These are phyloP conservation scores for Drosophila teissieri DNA, from an alignment of 1,140 invertebrate species.

Conservation along the genomic window DNA sequence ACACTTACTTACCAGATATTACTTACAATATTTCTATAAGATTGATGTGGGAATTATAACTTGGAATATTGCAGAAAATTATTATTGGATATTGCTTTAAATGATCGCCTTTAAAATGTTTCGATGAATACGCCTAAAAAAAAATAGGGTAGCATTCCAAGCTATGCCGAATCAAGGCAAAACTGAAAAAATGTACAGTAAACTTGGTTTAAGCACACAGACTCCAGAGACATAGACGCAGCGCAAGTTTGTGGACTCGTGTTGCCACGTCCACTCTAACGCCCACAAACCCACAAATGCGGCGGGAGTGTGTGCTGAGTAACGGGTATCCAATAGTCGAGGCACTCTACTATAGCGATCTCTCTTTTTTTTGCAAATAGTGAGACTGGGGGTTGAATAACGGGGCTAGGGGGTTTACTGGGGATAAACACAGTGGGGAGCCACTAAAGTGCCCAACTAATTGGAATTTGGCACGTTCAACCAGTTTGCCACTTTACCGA, in stretches of 20 bases:
- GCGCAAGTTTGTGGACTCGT: too few relatives aligned
- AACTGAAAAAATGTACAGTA: slow-evolving; percentile 9
- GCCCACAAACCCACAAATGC: too few relatives aligned
- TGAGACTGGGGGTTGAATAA: background rate
- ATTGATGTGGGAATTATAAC: too few relatives aligned
- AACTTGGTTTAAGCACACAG: slow-evolving; percentile 2
- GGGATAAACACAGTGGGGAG: slow-evolving; percentile 22
- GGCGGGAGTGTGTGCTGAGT: too few relatives aligned
- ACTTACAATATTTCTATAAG: too few relatives aligned
- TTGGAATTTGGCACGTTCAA: slow-evolving; percentile 61
- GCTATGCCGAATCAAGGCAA: background rate
- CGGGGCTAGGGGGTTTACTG: background rate
- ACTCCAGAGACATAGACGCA: too few relatives aligned
- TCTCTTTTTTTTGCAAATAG: slow-evolving; percentile 1
- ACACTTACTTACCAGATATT: too few relatives aligned
- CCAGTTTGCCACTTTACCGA: slow-evolving; percentile 37
- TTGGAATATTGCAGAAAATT: too few relatives aligned
- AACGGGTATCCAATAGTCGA: too few relatives aligned
- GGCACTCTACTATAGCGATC: too few relatives aligned
- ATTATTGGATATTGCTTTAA: background rate
- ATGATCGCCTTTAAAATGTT: too few relatives aligned
- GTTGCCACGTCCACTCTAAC: too few relatives aligned
- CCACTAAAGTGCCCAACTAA: slow-evolving; percentile 45
- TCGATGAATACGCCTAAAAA: background rate
- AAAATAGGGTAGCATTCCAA: background rate